These are phyloP conservation scores for Sebastes glaucus DNA, from an alignment of 2,797 vertebrate genomes.

Conservation along the genomic window DNA sequence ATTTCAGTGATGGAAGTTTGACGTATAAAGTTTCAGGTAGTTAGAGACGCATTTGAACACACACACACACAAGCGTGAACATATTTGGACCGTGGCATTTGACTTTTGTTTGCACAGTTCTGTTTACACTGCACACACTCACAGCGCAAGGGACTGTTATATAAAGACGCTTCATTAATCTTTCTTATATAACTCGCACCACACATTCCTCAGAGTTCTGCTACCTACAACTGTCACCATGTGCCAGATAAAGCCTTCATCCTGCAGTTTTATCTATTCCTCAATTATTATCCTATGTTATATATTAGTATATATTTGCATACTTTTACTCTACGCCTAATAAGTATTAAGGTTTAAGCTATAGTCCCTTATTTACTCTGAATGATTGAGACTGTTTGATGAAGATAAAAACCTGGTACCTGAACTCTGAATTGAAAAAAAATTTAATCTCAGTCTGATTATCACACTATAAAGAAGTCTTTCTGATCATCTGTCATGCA, in stretches of 20 bases:
- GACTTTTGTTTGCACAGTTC: constrained; percentile 57
- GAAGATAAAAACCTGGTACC: not conserved
- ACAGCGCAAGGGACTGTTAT: constrained; percentile 25
- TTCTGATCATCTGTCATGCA: not conserved
- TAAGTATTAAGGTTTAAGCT: not conserved
- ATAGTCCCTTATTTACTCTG: not conserved
- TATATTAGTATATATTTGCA: not conserved
- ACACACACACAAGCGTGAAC: not conserved
- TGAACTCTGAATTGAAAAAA: not conserved
- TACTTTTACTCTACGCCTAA: not conserved
- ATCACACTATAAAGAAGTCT: not conserved
- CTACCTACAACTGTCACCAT: constrained; percentile 54
- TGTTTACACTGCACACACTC: constrained; percentile 53
- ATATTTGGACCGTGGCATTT: constrained; percentile 34
- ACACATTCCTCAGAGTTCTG: constrained; percentile 68
- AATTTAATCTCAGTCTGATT: not conserved
- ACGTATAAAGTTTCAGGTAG: not conserved
- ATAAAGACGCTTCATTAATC: constrained; percentile 70
- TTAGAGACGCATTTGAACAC: not conserved
- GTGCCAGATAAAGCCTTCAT: not conserved
- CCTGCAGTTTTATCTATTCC: not conserved
- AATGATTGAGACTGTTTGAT: not conserved
- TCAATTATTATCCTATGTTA: not conserved
- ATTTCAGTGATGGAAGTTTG: too few species aligned
- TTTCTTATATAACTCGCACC: constrained; percentile 54